phyloP scores from a whole-genome alignment of 2,888 invertebrate genomes.

The Cryptocephalus primarius region DNA sequence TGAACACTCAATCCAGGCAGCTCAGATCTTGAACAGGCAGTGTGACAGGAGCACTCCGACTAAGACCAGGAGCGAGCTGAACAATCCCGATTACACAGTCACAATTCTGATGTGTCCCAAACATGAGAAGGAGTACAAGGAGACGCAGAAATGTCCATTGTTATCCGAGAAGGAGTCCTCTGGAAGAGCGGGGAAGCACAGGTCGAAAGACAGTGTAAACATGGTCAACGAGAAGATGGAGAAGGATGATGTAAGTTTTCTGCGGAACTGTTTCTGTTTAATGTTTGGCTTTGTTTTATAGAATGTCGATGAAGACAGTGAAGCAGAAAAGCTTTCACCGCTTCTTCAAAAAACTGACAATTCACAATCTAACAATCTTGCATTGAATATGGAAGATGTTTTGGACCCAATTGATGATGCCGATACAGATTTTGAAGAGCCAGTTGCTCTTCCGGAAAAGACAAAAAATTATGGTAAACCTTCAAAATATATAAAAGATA shows the following conservation, averaged over 20 bases:
- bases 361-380: slow-evolving; percentile 27
- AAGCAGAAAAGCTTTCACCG: slow-evolving; percentile 73
- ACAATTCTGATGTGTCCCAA: slow-evolving; percentile 56
- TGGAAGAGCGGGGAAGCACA: slow-evolving; percentile 24
- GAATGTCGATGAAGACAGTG: slow-evolving; percentile 65
- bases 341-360: slow-evolving; percentile 44
- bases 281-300: slow-evolving; percentile 19
- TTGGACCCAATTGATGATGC: slow-evolving; percentile 53
- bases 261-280: neutral
- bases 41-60: slow-evolving; percentile 40
- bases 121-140: slow-evolving; percentile 48
- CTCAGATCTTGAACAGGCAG: slow-evolving; percentile 47
- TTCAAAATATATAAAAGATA: too few species aligned
- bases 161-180: slow-evolving; percentile 21
- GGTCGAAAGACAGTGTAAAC: slow-evolving; percentile 43
- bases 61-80: slow-evolving; percentile 35
- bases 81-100: slow-evolving; percentile 53
- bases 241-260: slow-evolving; percentile 31
- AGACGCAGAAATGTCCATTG: slow-evolving; percentile 33
- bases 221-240: slow-evolving; percentile 49
- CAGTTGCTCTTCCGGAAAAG: slow-evolving; percentile 13
- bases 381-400: slow-evolving; percentile 40
- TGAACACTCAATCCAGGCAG: slow-evolving; percentile 55
- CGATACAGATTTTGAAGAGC: slow-evolving; percentile 42
- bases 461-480: slow-evolving; percentile 21